phyloP scores from a whole-genome alignment of 1,140 invertebrate species.

The Atopsyche davidsoni region DNA sequence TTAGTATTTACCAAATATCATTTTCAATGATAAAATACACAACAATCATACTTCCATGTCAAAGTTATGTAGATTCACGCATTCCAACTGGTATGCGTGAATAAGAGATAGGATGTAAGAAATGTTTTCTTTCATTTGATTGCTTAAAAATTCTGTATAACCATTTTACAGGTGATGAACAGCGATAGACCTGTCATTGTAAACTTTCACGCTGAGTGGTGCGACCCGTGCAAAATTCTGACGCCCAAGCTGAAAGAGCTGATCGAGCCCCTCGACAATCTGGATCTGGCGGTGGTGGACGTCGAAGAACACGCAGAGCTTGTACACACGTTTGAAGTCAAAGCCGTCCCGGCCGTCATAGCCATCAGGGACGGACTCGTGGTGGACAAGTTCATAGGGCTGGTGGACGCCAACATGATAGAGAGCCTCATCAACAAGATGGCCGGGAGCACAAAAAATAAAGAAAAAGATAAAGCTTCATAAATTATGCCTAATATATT shows the following conservation, averaged over 20 bases:
- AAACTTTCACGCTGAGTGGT: conserved; percentile 88
- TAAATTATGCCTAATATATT: too few relatives aligned
- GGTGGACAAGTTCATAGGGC: conserved; percentile 87
- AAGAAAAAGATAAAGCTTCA: conserved; percentile 25
- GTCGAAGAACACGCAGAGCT: conserved; percentile 84
- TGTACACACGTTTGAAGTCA: conserved; percentile 58
- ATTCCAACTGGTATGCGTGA: not conserved
- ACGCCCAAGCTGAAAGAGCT: conserved; percentile 84
- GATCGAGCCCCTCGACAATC: conserved; percentile 66
- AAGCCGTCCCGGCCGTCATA: conserved; percentile 86
- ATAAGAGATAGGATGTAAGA: not conserved
- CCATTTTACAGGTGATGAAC: conserved; percentile 62
- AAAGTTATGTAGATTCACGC: not conserved
- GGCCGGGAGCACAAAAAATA: conserved; percentile 39
- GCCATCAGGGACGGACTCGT: conserved; percentile 83
- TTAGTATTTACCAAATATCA: too few relatives aligned
- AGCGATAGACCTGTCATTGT: conserved; percentile 76
- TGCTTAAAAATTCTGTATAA: not conserved
- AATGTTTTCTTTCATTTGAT: not conserved
- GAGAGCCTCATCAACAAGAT: conserved; percentile 76
- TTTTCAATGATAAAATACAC: not conserved
- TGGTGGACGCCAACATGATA: conserved; percentile 80
- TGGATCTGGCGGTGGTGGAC: conserved; percentile 87
- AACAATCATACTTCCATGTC: not conserved
- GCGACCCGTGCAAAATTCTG: conserved; percentile 92